Evolutionary conservation across 2,113 vertebrate genomes (phyloP), one percentile per base, ranked within the genome.

Genomic region (Pithys albifrons): DNA sequence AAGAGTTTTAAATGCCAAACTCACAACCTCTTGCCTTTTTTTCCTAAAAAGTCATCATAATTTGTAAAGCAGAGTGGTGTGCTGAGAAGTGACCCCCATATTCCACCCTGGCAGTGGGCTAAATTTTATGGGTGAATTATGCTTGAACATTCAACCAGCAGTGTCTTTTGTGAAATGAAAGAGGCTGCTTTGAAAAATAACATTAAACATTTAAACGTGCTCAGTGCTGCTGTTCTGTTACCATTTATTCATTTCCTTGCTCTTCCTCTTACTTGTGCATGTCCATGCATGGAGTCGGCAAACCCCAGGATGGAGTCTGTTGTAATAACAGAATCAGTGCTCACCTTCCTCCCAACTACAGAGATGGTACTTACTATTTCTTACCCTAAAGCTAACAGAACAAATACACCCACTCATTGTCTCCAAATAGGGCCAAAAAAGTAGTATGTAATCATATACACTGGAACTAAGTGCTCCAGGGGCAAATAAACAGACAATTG

Each of bases 321-420:
- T 91, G 70, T 72, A 93, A 89, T 82, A 88, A 82, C 58, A 87
- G 75, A 91, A 89, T 52, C 31, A 59, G 52, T 2, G 2, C 35
- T 95, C 58, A 28, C 73, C 76, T 91, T 92, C 80, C 75, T 95
- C 89, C 52, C 79, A 88, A 2, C 67, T 83, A 88, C 70, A 95
- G 69, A 94, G 75, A 75, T 7, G 6, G 87, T 70, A 96, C 82
- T 27, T 91, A 66, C 87, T 96, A 79, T 79, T 93, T 87, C 59
- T 89, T 75, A 74, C 84, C 93, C 91, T 95, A 89, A 85, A 96
- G 96, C 91, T 96, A 92, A 37, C 71, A 88, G 82, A 91, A 73
- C 75, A 91, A 95, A 96, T 84, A 92, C 77, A 91, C 78, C 81
- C 95, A 88, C 85, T 93, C 85, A 58, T 20, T 71, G 69, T 80